Evolutionary conservation across 2,113 vertebrate species (phyloP), one percentile per base, ranked within the genome.

Genomic region (Thalassarche chlororhynchos): DNA sequence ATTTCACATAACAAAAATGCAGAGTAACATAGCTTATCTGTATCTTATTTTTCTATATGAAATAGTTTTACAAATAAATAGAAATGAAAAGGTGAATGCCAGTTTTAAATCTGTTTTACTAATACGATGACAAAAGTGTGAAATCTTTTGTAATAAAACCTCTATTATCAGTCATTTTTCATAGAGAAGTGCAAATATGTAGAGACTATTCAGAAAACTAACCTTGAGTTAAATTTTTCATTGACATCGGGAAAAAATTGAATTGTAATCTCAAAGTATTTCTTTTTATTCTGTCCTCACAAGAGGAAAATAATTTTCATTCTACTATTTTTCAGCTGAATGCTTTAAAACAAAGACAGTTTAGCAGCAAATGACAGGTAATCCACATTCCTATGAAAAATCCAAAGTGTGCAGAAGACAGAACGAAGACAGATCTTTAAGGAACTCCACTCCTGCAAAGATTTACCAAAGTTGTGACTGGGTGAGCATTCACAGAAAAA

Each of bases 41-140:
- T 23, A 64, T 17, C 23, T 57, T 38, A 19, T 54, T 87, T 75
- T 70, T 20, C 46, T 24, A 5, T 36, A 29, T n/a, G 20, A 80
- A 83, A 89, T 5, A 74, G 29, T 47, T 93, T 66, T 44, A 71
- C 14, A 90, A 86, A 81, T 28, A 32, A 77, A 54, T 4, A 64
- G 31, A 93, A 96, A 96, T 82, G 58, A 96, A 95, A 68, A 64
- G 90, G 79, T 76, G 77, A 93, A 89, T 46, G 70, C 25, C 86
- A 84, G 49, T 91, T 96, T 95, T 77, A 86, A 54, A 34, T 80
- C 71, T 96, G 61, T 46, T 80, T 85, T 88, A 90, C 26, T 34
- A 84, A 72, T 17, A 77, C 20, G 90, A 44, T 26, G 78, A 75
- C 54, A 77, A 55, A 95, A 96, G 47, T 26, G 61, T 86, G 76